Evolutionary conservation across 2,797 vertebrate genomes (phyloP), one percentile per base, ranked within the genome.

Genomic region (Sparidentex hasta): DNA sequence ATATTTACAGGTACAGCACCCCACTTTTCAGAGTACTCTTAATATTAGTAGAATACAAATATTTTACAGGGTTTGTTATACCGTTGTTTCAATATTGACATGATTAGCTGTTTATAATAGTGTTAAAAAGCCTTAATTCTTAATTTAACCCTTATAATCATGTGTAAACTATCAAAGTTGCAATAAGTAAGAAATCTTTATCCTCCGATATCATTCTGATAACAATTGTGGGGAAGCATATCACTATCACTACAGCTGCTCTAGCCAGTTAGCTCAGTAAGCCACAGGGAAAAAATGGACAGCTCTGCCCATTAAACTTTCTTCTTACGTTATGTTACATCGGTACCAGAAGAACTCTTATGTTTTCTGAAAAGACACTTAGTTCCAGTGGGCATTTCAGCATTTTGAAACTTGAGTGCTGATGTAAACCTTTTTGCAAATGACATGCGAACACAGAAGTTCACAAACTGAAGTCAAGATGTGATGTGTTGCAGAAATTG

Each of bases 371-470:
- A 38, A 55, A 48, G 27, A 57, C 0, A 0, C 23, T 55, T 43
- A 67, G 65, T 50, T 76, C 8, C 18, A 52, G 21, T 46, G 67
- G 33, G 50, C 7, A 33, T 63, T 9, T 58, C 23, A n/a, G 48
- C 51, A 48, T 41, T 70, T 70, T 74, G 50, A 62, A 72, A 46
- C 47, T 18, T 20, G 38, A 70, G 44, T 23, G 62, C 29, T 43
- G 29, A 73, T 74, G n/a, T 58, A 65, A 73, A 80, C 25, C 12
- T 17, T 71, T 67, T 75, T 65, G 21, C 38, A 74, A 77, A 74
- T 76, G 0, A 70, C 27, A 83, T 74, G 70, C 52, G 77, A 77
- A 80, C 20, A 64, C 23, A 29, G 52, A 71, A 55, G 55, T 33
- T 46, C 38, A 21, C 43, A 6, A 46, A 14, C 62, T 52, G 4